Percentiles rank a stretch among this genome's conserved stretches.
These are phyloP conservation scores for Panurus biarmicus DNA, from an alignment of 2,113 vertebrate species.

Conservation along the genomic window DNA sequence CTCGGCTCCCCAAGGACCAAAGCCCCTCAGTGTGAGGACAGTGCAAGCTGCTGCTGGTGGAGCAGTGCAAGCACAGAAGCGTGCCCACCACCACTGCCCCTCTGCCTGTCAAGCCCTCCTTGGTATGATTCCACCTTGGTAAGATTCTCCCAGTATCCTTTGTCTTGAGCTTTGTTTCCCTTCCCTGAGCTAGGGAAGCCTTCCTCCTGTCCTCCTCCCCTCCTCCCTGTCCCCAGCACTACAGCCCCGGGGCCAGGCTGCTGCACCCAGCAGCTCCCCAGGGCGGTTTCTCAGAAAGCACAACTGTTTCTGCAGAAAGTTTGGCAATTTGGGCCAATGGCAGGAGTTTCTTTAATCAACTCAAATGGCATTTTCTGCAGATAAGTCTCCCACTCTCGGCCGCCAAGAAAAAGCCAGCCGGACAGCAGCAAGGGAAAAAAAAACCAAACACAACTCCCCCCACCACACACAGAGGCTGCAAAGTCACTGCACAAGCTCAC, in stretches of 20 bases:
- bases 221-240: background rate
- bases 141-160: background rate
- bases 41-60: background rate
- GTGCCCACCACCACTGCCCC: background rate
- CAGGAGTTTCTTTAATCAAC: conserved; percentile 38
- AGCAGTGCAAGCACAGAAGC: background rate
- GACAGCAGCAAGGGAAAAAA: background rate
- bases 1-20: background rate
- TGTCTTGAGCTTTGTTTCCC: background rate
- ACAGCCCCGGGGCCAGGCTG: background rate
- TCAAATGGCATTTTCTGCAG: conserved; percentile 19
- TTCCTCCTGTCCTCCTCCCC: background rate
- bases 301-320: conserved; percentile 22
- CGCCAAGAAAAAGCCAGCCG: background rate
- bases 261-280: background rate
- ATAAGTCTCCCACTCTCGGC: background rate
- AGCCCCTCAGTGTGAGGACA: background rate
- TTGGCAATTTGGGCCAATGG: background rate
- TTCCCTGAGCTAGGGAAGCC: background rate
- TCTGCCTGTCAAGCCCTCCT: background rate
- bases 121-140: accelerated
- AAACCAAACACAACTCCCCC: background rate
- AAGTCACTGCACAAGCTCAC: conserved; percentile 39
- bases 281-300: background rate
- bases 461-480: background rate